Evolutionary conservation across 2,888 invertebrate genomes (phyloP), one percentile per base, ranked within the genome.

Genomic region (Polydrusus cervinus): DNA sequence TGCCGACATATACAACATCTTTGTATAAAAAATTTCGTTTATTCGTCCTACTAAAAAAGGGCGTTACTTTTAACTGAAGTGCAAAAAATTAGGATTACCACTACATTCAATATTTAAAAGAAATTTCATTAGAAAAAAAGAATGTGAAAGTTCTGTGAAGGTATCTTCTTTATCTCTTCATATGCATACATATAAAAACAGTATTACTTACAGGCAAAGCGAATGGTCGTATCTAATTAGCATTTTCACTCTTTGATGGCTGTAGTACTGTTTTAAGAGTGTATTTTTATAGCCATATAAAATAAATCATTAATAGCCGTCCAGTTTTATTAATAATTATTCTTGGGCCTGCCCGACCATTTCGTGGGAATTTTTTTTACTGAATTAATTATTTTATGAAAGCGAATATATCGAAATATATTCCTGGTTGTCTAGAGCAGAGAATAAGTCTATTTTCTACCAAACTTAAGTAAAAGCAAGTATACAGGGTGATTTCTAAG

Each of bases 171-270:
- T 25, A 6, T 16, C 25, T 53, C 16, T 47, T 16, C 47, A 51
- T 51, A 51, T 45, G 18, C 14, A 49, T 53, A n/a, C 25, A 18
- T 25, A 25, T n/a, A 38, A 60, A 60, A 60, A 11, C 25, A n/a
- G 9, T 38, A 60, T 9, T 11, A 60, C 38, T 55, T 60, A 38
- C 57, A 18, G 18, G 7, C 38, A 60, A 60, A 38, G 10, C 25
- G 16, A 60, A 60, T 60, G 40, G 57, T 38, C 30, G 11, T n/a
- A 60, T 16, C 57, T 60, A 60, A 60, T 60, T 60, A 60, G 16
- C 38, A 16, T 60, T 60, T 60, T 60, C 38, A n/a, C 38, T 38
- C 9, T 38, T 16, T 38, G 18, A 38, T 10, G 14, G 38, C 16
- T 60, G 2, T 38, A 38, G 14, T 11, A 11, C 25, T 53, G 18